phyloP scores from a whole-genome alignment of 2,888 invertebrate species.

The Hydrotaea cyrtoneurina region DNA sequence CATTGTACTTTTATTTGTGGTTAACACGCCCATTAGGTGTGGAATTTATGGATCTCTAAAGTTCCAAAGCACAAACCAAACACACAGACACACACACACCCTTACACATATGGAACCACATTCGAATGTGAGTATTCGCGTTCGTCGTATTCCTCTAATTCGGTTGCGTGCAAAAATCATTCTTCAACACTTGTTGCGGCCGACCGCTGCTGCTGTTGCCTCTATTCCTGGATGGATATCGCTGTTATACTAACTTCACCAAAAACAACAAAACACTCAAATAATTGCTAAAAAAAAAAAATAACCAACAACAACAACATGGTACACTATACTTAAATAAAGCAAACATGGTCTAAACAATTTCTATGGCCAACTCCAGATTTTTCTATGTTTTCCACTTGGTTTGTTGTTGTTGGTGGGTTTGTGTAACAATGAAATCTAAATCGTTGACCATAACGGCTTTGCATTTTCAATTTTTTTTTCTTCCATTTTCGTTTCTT shows the following conservation, averaged over 20 bases:
- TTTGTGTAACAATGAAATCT: slow-evolving; percentile 55
- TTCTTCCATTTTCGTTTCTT: slow-evolving; percentile 45
- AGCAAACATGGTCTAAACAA: slow-evolving; percentile 46
- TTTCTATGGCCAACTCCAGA: slow-evolving; percentile 48
- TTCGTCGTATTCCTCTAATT: slow-evolving; percentile 11
- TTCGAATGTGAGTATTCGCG: background rate
- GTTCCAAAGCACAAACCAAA: slow-evolving; percentile 44
- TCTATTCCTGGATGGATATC: background rate
- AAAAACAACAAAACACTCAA: slow-evolving; percentile 10
- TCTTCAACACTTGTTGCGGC: slow-evolving; percentile 64
- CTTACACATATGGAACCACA: background rate
- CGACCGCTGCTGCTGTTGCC: background rate
- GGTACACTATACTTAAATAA: slow-evolving; percentile 52
- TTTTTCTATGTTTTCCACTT: slow-evolving; percentile 48
- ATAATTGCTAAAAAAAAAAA: slow-evolving; percentile 12
- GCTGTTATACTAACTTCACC: slow-evolving; percentile 8
- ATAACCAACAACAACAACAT: slow-evolving; percentile 5
- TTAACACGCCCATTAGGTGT: slow-evolving; percentile 67
- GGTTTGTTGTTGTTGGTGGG: slow-evolving; percentile 32
- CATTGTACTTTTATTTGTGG: slow-evolving; percentile 65
- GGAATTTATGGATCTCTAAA: slow-evolving; percentile 65
- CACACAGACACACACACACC: background rate
- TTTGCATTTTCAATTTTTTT: slow-evolving; percentile 57
- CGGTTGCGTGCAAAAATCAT: slow-evolving; percentile 56
- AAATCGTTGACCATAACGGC: slow-evolving; percentile 68